Evolutionary conservation across 2,797 vertebrate genomes (phyloP), one percentile per base, ranked within the genome.

Genomic region (Chloroceryle amazona): DNA sequence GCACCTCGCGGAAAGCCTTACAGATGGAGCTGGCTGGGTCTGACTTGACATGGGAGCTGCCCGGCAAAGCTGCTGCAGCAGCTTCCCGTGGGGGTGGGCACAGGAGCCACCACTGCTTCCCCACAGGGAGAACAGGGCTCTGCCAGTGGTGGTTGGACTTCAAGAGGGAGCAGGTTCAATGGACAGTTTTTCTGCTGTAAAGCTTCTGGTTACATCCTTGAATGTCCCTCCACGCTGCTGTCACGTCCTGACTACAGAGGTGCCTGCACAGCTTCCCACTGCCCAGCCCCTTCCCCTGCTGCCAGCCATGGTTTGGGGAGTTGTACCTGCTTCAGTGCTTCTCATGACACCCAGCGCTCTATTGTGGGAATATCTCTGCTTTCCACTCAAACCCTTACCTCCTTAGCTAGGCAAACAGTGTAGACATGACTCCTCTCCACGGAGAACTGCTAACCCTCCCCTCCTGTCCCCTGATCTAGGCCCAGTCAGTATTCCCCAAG

Each of bases 131-230:
- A 33, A 18, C 1, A 0, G 55, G 31, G 25, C 18, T 42, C 26
- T 19, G 35, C 46, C 29, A 11, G 17, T 5, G 7, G 44, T 16
- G 15, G 49, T 25, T 7, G 6, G 37, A 39, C 57, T 26, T 26
- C n/a, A 3, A 1, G 26, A 17, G 0, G 0, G 44, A 52, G 57
- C 10, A 1, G 21, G 26, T 26, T 35, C 47, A 31, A 15, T 2
- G 13, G 15, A 35, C 37, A 29, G 29, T 13, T 71, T 35, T 71
- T 35, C n/a, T 54, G 28, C 41, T 37, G 11, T 9, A 37, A 26
- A 54, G 47, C 47, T 62, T n/a, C 58, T 9, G 26, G 22, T 46
- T 44, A n/a, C 5, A 1, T 11, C 57, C 46, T 25, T 31, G 18
- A 18, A n/a, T 9, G 16, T 13, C 26, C 47, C 57, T 37, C 58